Conservation (phyloP, 2,888 invertebrate genomes). For the Leptinotarsa rubiginosa region DNA sequence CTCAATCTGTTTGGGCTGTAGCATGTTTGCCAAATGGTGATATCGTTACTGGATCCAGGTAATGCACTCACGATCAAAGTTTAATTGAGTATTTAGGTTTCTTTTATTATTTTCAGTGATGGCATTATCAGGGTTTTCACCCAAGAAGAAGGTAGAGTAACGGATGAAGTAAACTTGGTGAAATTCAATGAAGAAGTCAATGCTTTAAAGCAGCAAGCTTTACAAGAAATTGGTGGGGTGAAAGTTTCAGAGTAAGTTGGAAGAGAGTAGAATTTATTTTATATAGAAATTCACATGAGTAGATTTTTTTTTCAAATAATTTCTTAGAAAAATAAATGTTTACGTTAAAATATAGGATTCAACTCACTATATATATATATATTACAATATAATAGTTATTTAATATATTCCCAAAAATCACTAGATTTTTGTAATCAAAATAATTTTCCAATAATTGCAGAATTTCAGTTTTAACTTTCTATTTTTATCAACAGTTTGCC, state of each 20-base stretch:
- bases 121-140: slow-evolving; percentile 90
- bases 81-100: not conserved
- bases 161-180: slow-evolving; percentile 72
- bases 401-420: no score
- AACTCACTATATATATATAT: no score
- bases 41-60: slow-evolving; percentile 82
- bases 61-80: not conserved
- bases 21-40: slow-evolving; percentile 86
- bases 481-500: slow-evolving; percentile 73
- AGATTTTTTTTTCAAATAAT: no score
- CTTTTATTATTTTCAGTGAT: slow-evolving; percentile 74
- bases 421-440: no score
- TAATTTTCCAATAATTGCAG: no score
- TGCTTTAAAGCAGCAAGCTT: slow-evolving; percentile 72
- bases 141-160: slow-evolving; percentile 76
- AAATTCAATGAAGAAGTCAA: slow-evolving; percentile 81
- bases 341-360: no score
- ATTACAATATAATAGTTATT: no score
- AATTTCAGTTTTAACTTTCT: no score
- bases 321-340: no score
- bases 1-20: slow-evolving; percentile 91
- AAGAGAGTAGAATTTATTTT: not conserved
- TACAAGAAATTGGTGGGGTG: slow-evolving; percentile 84
- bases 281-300: no score
- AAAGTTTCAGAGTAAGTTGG: slow-evolving; percentile 83